Base-by-base conservation (phyloP, 2,888 invertebrate genomes). In the Euplagia quadripunctaria region DNA sequence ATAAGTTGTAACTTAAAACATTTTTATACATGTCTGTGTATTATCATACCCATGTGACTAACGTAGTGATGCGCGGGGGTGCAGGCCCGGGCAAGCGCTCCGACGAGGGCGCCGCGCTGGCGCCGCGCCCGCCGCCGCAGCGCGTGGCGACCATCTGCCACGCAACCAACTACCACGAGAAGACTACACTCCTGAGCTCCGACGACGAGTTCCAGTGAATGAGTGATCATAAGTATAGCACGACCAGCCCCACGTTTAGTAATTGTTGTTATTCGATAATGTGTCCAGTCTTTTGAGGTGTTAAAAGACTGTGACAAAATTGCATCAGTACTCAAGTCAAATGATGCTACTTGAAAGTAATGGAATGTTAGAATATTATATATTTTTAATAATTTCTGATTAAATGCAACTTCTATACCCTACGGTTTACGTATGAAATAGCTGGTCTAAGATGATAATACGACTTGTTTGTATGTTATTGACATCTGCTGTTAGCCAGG, bases 111-210 rank as follows among this genome's bases (percentile, higher is more conserved):
- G 93, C 94, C 66, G 93, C 94, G 72, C 94, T 93, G 81, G 97
- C 97, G 79, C 97, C 97, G 72, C 96, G 96, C 73, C 96, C 97
- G 65, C 96, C 97, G 70, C 97, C 97, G 52, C 97, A 97, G 87
- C 97, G 97, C 64, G 98, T 98, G 73, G 97, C 98, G 55, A 98
- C 98, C 86, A 98, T 98, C 91, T 97, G 97, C 83, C 97, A 98
- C 87, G 92, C 92, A 69, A 90, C 94, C 82, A 98, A 98, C 94
- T 99, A 99, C 96, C 99, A 98, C 94, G 99, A 99, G 96, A 99
- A 99, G 96, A 99, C 99, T 61, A 99, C 99, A 96, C 97, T 99
- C 81, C 97, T 99, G 84, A 99, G 98, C 96, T 99, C 99, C 82
- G 99, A 99, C 91, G 99, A 99, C 92, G 99, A 99, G 94, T 98